phyloP scores from a whole-genome alignment of 2,888 invertebrate genomes.

The Coelopa pilipes region DNA sequence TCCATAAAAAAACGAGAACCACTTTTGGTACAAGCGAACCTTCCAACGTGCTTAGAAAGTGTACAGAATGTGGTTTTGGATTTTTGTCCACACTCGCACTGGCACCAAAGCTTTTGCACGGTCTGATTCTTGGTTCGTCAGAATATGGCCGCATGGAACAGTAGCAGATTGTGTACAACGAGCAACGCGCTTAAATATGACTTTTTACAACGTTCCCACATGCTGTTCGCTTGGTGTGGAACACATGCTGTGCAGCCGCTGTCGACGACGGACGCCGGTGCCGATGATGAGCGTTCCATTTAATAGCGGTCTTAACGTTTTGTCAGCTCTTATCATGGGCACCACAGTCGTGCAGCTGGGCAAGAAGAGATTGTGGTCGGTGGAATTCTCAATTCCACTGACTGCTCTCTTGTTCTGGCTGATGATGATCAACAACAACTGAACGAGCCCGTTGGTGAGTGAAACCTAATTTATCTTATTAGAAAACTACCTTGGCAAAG shows the following conservation, averaged over 20 bases:
- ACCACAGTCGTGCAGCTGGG: constrained; percentile 20
- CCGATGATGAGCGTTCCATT: constrained; percentile 19
- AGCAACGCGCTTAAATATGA: constrained; percentile 41
- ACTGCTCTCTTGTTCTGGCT: too few relatives aligned
- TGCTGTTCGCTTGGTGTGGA: constrained; percentile 53
- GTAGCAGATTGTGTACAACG: constrained; percentile 44
- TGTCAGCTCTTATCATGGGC: constrained; percentile 29
- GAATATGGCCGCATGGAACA: constrained; percentile 38
- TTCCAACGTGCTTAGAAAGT: constrained; percentile 20
- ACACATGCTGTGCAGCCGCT: constrained; percentile 61
- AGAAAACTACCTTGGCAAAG: too few relatives aligned
- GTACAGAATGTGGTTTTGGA: neutral
- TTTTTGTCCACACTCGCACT: neutral
- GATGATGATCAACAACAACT: too few relatives aligned
- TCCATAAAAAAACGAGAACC: constrained; percentile 18
- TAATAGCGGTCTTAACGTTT: constrained; percentile 30
- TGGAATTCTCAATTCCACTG: too few relatives aligned
- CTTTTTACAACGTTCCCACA: constrained; percentile 52
- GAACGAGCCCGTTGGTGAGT: too few relatives aligned
- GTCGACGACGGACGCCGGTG: constrained; percentile 7
- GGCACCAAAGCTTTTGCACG: neutral
- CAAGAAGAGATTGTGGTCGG: neutral
- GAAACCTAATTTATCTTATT: too few relatives aligned
- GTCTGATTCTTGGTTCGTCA: constrained; percentile 18
- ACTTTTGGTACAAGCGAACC: constrained; percentile 8